These are phyloP conservation scores for Choreutis nemorana DNA, from an alignment of 2,888 invertebrate species.

Conservation along the genomic window DNA sequence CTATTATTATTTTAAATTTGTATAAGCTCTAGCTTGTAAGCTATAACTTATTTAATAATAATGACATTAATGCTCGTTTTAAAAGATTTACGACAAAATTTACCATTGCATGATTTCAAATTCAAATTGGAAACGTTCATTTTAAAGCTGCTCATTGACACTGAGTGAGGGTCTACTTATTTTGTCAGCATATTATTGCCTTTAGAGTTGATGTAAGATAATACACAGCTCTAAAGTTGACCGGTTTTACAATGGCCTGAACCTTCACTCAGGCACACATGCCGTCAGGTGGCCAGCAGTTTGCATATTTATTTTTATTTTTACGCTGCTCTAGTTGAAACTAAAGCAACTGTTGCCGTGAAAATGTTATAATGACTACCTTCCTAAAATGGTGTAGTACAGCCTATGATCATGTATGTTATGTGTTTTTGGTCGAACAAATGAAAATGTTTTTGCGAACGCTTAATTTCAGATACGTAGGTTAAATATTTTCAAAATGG, in stretches of 20 bases:
- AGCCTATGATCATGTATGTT: no score
- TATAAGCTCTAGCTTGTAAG: no score
- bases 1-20: no score
- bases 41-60: no score
- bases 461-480: no score
- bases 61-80: constrained; percentile 8
- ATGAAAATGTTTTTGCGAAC: no score
- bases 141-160: constrained; percentile 13
- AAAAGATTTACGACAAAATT: constrained; percentile 8
- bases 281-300: constrained; percentile 37
- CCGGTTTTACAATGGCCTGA: constrained; percentile 28
- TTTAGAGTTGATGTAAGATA: constrained; percentile 41
- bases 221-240: constrained; percentile 33
- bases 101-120: not conserved
- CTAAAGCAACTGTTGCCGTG: constrained; percentile 14
- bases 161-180: constrained; percentile 16
- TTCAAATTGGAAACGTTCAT: constrained; percentile 1
- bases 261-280: constrained; percentile 25
- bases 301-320: constrained; percentile 30
- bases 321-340: constrained; percentile 21
- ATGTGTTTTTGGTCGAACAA: no score
- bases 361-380: constrained; percentile 20
- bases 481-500: no score
- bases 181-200: constrained; percentile 21
- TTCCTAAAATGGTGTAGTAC: no score